phyloP scores from a whole-genome alignment of 2,113 vertebrate species.

The Formicarius rufipectus region DNA sequence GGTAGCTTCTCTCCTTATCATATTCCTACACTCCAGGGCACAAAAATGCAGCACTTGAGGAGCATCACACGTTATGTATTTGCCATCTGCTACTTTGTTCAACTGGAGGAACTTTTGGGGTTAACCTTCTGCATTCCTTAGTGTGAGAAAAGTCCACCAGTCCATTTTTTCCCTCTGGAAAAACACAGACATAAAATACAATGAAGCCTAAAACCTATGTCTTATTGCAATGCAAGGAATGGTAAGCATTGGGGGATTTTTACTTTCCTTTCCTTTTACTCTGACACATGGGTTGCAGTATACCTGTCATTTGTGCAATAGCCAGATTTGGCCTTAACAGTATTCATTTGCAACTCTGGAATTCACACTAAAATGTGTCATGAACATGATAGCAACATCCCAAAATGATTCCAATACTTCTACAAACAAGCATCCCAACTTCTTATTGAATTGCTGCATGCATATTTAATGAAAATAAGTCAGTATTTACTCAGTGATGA shows the following conservation, averaged over 20 bases:
- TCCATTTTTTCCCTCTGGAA: not conserved
- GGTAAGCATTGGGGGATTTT: not conserved
- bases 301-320: conserved; percentile 19
- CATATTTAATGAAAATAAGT: conserved; percentile 59
- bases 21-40: not conserved
- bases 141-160: not conserved
- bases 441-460: conserved; percentile 45
- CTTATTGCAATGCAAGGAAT: not conserved
- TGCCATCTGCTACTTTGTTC: not conserved
- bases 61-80: not conserved
- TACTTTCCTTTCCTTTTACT: not conserved
- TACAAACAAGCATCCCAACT: conserved; percentile 48
- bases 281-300: not conserved
- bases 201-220: not conserved
- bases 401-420: not conserved
- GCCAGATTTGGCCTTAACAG: not conserved
- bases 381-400: conserved; percentile 13
- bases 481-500: not conserved
- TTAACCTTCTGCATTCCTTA: not conserved
- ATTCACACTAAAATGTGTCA: conserved; percentile 38
- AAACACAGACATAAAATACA: not conserved
- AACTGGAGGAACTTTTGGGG: not conserved
- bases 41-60: not conserved
- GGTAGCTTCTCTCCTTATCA: not conserved
- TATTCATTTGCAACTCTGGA: conserved; percentile 16